phyloP scores from a whole-genome alignment of 2,113 vertebrate species.

The Microcebus jonahi region DNA sequence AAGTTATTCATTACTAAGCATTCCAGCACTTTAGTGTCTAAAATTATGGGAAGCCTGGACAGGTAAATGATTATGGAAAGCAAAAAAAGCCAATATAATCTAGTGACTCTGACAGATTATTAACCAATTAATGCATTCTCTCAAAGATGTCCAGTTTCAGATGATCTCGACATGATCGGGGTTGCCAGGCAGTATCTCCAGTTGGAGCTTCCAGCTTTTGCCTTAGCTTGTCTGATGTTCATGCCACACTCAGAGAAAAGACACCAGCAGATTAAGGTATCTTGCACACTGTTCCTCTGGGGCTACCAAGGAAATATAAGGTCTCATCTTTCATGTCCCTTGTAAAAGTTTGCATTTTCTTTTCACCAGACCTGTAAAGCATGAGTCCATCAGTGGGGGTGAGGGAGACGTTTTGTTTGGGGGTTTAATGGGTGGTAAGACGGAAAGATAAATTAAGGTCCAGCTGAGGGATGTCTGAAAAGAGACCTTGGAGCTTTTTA shows the following conservation, averaged over 20 bases:
- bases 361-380: not conserved
- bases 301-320: not conserved
- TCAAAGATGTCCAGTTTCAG: conserved; percentile 93
- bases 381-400: not conserved
- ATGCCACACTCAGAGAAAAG: conserved; percentile 90
- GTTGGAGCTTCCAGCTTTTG: conserved; percentile 91
- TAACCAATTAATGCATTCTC: not conserved
- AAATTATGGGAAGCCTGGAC: not conserved
- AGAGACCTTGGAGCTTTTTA: not conserved
- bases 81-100: not conserved
- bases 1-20: not conserved
- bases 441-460: not conserved
- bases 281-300: not conserved
- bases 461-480: not conserved
- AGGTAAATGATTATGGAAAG: not conserved
- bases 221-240: conserved; percentile 93
- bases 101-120: too few relatives aligned
- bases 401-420: not conserved
- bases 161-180: conserved; percentile 91
- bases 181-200: conserved; percentile 94
- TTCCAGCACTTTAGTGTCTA: not conserved
- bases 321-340: not conserved
- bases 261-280: conserved; percentile 92
- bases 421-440: not conserved
- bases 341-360: not conserved